phyloP scores from a whole-genome alignment of 35 echinoderm and acorn worm species.

The Eucidaris tribuloides region DNA sequence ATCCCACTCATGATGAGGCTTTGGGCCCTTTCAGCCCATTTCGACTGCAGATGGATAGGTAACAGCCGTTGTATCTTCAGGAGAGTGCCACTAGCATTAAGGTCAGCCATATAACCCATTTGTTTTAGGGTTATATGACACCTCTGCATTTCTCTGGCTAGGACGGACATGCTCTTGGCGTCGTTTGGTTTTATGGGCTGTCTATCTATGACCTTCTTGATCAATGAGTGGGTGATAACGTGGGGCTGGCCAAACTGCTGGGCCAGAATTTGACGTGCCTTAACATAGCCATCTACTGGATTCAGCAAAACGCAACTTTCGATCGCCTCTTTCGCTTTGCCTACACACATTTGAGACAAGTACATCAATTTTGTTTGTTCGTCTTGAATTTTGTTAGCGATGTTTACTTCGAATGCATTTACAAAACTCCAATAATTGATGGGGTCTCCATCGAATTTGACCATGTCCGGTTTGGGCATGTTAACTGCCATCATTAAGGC shows the following conservation, averaged over 20 bases:
- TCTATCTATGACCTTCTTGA: neutral
- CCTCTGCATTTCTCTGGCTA: constrained; percentile 5
- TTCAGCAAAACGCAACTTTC: neutral
- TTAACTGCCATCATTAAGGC: neutral
- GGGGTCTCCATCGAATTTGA: constrained; percentile 40
- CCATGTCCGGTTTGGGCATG: constrained; percentile 37
- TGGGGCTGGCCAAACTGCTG: neutral
- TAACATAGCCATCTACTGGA: neutral
- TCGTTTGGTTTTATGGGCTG: constrained; percentile 20
- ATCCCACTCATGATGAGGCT: neutral
- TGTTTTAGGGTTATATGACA: neutral
- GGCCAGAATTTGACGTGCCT: neutral
- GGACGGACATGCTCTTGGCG: neutral
- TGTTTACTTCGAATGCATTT: constrained; percentile 25
- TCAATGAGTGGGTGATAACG: neutral
- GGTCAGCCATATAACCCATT: constrained; percentile 9
- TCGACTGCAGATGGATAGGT: constrained; percentile 9
- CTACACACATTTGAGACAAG: constrained; percentile 50
- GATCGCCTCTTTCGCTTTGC: constrained; percentile 26
- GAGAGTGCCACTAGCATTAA: constrained; percentile 6
- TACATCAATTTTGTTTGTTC: constrained; percentile 16
- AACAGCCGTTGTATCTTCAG: neutral
- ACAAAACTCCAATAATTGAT: constrained; percentile 50
- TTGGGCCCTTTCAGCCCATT: constrained; percentile 38
- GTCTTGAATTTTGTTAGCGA: constrained; percentile 9